Conservation (phyloP, 1,140 invertebrate genomes). For the Aphelenchoides besseyi region DNA sequence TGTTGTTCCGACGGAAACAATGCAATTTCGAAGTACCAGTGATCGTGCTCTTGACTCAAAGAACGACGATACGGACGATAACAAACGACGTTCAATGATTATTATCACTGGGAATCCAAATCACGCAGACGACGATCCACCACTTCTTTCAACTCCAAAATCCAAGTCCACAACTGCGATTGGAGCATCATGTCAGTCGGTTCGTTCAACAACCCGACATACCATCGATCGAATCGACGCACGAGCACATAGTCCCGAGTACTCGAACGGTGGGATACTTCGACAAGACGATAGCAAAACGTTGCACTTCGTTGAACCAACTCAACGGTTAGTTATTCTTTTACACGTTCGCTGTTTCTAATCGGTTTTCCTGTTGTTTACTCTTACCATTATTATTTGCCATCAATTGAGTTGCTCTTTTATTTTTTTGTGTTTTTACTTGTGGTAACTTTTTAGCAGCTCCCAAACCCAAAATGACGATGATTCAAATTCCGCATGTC, state of each 20-base stretch:
- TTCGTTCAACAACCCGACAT: not conserved
- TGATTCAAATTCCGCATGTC: not conserved
- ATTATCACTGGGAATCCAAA: conserved; percentile 6
- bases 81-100: not conserved
- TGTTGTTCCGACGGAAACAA: not conserved
- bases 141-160: not conserved
- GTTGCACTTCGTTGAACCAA: conserved; percentile 7
- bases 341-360: not conserved
- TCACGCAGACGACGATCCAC: not conserved
- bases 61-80: not conserved
- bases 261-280: not conserved
- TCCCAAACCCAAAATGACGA: too few relatives aligned
- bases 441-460: too few relatives aligned
- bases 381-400: not conserved
- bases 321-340: conserved; percentile 5
- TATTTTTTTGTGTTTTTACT: not conserved
- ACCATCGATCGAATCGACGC: not conserved
- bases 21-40: conserved; percentile 14
- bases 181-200: not conserved
- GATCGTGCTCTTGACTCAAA: not conserved
- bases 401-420: not conserved
- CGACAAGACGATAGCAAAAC: not conserved
- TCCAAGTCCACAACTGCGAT: not conserved
- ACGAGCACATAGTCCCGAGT: not conserved
- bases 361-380: not conserved